These are phyloP conservation scores for Eristalinus sepulchralis DNA, from an alignment of 2,888 invertebrate genomes.

Conservation along the genomic window DNA sequence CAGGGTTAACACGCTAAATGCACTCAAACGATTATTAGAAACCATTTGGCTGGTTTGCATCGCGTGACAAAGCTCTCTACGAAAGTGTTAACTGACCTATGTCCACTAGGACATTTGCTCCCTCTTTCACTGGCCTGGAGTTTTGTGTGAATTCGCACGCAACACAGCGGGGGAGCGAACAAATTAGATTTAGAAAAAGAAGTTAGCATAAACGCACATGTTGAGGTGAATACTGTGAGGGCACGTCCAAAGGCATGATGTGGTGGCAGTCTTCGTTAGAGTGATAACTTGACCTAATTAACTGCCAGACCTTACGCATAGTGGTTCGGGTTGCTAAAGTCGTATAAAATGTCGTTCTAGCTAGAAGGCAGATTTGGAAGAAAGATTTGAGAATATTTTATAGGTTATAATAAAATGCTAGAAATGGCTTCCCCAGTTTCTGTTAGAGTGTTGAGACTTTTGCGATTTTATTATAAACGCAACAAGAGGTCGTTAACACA, in stretches of 20 bases:
- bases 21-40: slow-evolving; percentile 30
- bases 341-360: not conserved
- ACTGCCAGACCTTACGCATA: slow-evolving; percentile 6
- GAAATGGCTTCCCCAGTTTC: not conserved
- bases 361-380: slow-evolving; percentile 1
- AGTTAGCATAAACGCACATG: not conserved
- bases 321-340: slow-evolving; percentile 4
- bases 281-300: slow-evolving; percentile 41
- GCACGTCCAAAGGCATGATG: not conserved
- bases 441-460: not conserved
- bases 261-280: not conserved
- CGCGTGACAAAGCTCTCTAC: slow-evolving; percentile 40
- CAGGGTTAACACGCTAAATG: slow-evolving; percentile 42
- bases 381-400: not conserved
- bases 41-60: slow-evolving; percentile 32
- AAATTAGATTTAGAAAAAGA: slow-evolving; percentile 26
- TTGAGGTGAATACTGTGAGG: not conserved
- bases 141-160: slow-evolving; percentile 35
- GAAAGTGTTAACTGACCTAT: slow-evolving; percentile 57
- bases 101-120: slow-evolving; percentile 19
- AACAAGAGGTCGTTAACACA: not conserved
- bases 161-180: slow-evolving; percentile 8
- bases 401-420: not conserved
- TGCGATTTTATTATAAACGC: not conserved
- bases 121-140: not conserved